Percentiles rank a stretch among this genome's conserved stretches.
phyloP scores from a whole-genome alignment of 1,140 invertebrate genomes.

The Muscidifurax raptorellus region DNA sequence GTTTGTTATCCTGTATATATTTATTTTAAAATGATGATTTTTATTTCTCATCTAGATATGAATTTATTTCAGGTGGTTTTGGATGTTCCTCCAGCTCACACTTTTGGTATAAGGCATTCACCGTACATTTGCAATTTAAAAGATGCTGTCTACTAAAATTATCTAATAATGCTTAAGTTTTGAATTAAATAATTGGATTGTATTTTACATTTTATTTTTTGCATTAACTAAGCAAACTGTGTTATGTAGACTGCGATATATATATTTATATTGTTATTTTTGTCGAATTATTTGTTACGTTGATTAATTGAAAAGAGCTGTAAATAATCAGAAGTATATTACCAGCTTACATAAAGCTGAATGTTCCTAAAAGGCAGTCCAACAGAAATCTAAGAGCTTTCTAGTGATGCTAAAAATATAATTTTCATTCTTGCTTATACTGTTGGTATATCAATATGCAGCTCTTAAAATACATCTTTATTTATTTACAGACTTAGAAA shows the following conservation, averaged over 20 bases:
- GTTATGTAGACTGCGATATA: slow-evolving; percentile 27
- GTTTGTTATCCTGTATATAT: too few relatives aligned
- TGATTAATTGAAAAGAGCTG: background rate
- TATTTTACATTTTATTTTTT: slow-evolving; percentile 2
- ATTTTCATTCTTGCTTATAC: background rate
- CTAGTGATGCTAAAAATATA: slow-evolving; percentile 14
- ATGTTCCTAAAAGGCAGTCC: slow-evolving; percentile 23
- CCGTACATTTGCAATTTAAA: slow-evolving; percentile 84
- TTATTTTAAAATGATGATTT: background rate
- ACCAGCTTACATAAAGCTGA: background rate
- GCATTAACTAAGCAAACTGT: slow-evolving; percentile 8
- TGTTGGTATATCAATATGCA: background rate
- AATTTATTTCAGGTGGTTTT: slow-evolving; percentile 73
- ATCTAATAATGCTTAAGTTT: background rate
- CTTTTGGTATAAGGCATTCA: slow-evolving; percentile 93
- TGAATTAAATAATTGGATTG: background rate
- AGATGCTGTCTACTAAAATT: slow-evolving; percentile 64
- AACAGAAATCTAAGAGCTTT: slow-evolving; percentile 15
- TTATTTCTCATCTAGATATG: slow-evolving; percentile 4
- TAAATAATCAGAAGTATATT: slow-evolving; percentile 2
- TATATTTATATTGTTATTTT: slow-evolving; percentile 32
- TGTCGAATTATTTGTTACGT: slow-evolving; percentile 13
- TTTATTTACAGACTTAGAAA: background rate
- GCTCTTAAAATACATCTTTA: background rate
- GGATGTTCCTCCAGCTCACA: slow-evolving; percentile 80